Conservation (phyloP, 2,113 vertebrate genomes). For the Emberiza fucata region DNA sequence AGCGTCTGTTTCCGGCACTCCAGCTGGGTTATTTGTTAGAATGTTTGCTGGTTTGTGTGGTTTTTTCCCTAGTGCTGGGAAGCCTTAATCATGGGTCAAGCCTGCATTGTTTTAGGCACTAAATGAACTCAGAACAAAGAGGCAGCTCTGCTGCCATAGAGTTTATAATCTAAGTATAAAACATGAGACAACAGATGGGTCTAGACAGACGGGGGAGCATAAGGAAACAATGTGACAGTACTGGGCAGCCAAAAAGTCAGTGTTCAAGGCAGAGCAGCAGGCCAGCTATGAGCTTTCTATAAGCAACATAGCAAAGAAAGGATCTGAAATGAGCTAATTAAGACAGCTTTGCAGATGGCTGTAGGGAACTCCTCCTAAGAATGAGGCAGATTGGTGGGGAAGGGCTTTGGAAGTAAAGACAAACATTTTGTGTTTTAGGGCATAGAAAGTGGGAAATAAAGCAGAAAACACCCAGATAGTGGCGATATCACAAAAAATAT, state of each 20-base stretch:
- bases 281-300: conserved; percentile 18
- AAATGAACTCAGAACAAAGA: conserved; percentile 32
- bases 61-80: background rate
- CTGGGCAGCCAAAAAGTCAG: conserved; percentile 44
- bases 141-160: background rate
- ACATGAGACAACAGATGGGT: conserved; percentile 53
- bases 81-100: conserved; percentile 18
- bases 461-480: background rate
- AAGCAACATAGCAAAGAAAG: background rate
- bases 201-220: conserved; percentile 45
- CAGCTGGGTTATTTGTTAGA: conserved; percentile 41
- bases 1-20: background rate
- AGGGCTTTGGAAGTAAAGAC: background rate
- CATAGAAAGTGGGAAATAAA: background rate
- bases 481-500: background rate
- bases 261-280: conserved; percentile 9
- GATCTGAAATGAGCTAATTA: conserved; percentile 32
- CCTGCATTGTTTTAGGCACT: conserved; percentile 1
- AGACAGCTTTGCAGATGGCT: background rate
- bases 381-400: background rate
- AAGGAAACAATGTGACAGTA: conserved; percentile 49
- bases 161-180: conserved; percentile 8
- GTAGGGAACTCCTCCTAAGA: background rate
- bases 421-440: background rate
- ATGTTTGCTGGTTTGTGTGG: background rate